These are phyloP conservation scores for Illadopsis cleaveri DNA, from an alignment of 2,113 vertebrate species.

Conservation along the genomic window DNA sequence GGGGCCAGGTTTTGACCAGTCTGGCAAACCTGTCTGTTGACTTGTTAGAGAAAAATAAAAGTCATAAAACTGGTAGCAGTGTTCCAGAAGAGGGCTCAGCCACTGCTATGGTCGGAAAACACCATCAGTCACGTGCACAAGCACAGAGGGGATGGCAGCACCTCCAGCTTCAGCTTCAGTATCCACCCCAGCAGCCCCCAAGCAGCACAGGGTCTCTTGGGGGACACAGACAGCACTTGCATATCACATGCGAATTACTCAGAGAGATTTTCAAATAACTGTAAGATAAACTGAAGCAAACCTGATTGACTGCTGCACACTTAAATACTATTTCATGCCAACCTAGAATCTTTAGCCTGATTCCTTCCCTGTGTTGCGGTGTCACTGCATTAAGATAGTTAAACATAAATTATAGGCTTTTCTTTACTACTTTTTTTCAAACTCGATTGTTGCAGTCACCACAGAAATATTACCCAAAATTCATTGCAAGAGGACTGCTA, in stretches of 20 bases:
- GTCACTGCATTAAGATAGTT: neutral
- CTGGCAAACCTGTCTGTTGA: neutral
- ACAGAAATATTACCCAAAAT: neutral
- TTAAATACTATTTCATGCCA: neutral
- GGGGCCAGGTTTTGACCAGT: neutral
- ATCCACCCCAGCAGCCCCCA: neutral
- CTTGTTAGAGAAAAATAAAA: neutral
- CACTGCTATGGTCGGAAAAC: rapidly evolving
- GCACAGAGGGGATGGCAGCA: neutral
- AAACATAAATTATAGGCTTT: neutral
- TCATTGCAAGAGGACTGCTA: neutral
- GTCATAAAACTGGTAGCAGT: neutral
- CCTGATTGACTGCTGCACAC: neutral
- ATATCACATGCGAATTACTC: neutral
- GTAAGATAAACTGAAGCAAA: neutral
- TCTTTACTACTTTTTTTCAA: neutral
- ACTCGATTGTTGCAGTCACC: neutral
- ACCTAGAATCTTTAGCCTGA: neutral
- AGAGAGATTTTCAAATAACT: neutral
- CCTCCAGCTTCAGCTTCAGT: neutral
- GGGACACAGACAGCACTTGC: neutral
- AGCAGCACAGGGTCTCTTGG: neutral
- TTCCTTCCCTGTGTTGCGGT: neutral
- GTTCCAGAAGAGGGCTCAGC: neutral
- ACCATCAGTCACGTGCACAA: rapidly evolving